These are phyloP conservation scores for Margarornis squamiger DNA, from an alignment of 2,797 vertebrate species.

Conservation along the genomic window DNA sequence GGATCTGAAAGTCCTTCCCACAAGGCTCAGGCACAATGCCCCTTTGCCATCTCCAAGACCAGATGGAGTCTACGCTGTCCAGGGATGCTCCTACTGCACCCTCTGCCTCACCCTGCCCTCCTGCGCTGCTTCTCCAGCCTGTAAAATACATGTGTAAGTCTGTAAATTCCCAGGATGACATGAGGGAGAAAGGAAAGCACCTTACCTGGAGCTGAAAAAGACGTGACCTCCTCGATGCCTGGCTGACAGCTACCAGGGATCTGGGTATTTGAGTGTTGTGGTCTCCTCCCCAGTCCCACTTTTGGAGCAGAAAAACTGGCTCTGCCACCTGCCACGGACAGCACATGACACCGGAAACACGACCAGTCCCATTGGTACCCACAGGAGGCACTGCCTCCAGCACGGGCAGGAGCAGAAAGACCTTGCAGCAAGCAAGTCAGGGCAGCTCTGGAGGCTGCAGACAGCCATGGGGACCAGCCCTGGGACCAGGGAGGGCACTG, in stretches of 20 bases:
- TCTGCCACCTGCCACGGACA: background rate
- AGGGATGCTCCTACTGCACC: background rate
- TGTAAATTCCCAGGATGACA: background rate
- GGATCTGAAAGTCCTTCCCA: background rate
- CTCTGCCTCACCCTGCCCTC: background rate
- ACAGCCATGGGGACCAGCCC: background rate
- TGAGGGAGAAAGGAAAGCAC: rapidly evolving
- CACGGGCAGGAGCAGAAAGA: background rate
- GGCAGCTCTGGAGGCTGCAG: background rate
- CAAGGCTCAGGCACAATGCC: rapidly evolving
- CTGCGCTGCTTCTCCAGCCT: background rate
- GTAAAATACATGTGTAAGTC: rapidly evolving
- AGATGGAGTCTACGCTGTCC: rapidly evolving
- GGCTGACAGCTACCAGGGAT: background rate
- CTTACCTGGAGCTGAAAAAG: slow-evolving; percentile 11
- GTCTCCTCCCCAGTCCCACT: slow-evolving; percentile 39
- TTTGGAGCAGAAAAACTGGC: slow-evolving; percentile 52
- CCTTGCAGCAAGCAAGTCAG: background rate
- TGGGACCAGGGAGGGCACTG: background rate
- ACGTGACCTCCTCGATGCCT: background rate
- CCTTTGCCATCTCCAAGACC: background rate
- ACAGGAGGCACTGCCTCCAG: background rate
- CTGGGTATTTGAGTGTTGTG: background rate
- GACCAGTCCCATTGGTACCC: background rate
- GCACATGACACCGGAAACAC: background rate